These are phyloP conservation scores for Timandra comae DNA, from an alignment of 2,888 invertebrate species.

Conservation along the genomic window DNA sequence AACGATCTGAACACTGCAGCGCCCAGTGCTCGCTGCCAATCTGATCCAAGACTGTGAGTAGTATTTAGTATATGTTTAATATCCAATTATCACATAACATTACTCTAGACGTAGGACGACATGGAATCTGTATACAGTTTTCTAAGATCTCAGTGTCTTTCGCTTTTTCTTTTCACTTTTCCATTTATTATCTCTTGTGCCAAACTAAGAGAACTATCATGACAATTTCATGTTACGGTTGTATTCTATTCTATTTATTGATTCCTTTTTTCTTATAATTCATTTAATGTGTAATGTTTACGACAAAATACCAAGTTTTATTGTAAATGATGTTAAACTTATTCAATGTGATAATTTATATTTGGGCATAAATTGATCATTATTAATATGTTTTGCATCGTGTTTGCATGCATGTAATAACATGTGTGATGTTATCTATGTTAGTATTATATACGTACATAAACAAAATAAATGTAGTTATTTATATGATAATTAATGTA, in stretches of 20 bases:
- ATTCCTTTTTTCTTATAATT: conserved; percentile 41
- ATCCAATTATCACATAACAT: conserved; percentile 24
- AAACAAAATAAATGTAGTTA: conserved; percentile 23
- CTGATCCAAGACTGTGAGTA: conserved; percentile 61
- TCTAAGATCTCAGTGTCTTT: conserved; percentile 66
- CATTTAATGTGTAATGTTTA: no score
- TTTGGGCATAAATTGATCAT: no score
- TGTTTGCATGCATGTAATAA: no score
- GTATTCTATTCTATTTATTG: conserved; percentile 51
- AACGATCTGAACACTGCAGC: no score
- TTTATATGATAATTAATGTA: conserved; percentile 20
- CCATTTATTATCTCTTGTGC: conserved; percentile 52
- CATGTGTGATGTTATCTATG: conserved; percentile 5
- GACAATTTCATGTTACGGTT: conserved; percentile 53
- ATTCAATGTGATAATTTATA: conserved; percentile 4
- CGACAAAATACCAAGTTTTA: conserved; percentile 14
- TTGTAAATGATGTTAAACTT: conserved; percentile 21
- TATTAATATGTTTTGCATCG: no score
- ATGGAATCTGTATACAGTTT: conserved; percentile 61
- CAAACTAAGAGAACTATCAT: conserved; percentile 59
- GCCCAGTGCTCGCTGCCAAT: conserved; percentile 39
- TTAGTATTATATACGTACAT: no score
- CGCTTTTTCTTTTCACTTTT: conserved; percentile 36
- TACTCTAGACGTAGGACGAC: conserved; percentile 33
- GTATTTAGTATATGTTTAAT: conserved; percentile 35